phyloP scores from a whole-genome alignment of 2,113 vertebrate species.

The Aepyceros melampus region DNA sequence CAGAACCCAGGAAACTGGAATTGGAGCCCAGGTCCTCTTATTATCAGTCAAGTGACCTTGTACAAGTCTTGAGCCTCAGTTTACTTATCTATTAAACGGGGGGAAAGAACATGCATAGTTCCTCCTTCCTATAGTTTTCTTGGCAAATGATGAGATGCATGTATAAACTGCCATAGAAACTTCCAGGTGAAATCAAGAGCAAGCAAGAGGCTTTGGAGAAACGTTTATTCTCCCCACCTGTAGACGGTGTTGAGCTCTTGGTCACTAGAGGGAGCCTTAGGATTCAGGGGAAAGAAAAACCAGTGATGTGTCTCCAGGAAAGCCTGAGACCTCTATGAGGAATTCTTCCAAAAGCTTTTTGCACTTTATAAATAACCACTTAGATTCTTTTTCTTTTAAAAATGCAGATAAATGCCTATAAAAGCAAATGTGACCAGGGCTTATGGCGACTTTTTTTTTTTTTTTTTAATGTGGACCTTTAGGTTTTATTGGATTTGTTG shows the following conservation, averaged over 20 bases:
- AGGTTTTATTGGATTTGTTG: neutral
- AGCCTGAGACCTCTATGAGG: neutral
- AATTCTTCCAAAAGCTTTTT: neutral
- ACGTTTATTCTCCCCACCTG: neutral
- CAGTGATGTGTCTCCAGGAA: neutral
- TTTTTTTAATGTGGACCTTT: neutral
- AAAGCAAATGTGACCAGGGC: neutral
- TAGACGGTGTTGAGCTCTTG: neutral
- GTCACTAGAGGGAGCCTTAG: slow-evolving; percentile 64
- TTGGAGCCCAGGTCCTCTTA: neutral
- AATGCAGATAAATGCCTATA: neutral
- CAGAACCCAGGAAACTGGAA: neutral
- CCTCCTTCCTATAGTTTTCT: neutral
- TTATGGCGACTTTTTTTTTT: neutral
- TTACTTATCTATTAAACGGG: neutral
- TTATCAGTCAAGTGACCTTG: neutral
- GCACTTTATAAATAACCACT: neutral
- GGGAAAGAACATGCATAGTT: neutral
- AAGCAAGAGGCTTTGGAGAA: neutral
- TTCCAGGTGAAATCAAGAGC: neutral
- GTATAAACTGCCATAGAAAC: neutral
- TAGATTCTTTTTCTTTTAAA: neutral
- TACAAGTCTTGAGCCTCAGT: neutral
- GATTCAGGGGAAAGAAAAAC: slow-evolving; percentile 36
- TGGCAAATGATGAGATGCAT: neutral